Conservation (phyloP, 2,113 vertebrate species). For the Vanacampus margaritifer region DNA sequence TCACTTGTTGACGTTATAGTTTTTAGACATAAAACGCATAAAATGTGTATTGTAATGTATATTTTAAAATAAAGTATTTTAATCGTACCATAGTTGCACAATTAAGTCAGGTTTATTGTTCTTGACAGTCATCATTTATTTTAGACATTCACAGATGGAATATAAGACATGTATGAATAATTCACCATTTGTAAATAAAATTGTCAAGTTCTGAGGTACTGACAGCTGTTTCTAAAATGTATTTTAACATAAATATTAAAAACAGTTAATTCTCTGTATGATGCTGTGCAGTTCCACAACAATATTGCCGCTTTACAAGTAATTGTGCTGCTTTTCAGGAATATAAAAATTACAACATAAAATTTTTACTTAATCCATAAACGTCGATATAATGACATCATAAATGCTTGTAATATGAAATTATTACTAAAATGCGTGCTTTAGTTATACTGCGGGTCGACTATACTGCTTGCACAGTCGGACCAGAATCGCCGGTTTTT, state of each 20-base stretch:
- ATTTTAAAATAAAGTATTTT: background rate
- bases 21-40: no score
- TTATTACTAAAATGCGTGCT: background rate
- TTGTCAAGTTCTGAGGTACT: background rate
- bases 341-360: background rate
- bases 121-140: background rate
- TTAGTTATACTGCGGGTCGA: constrained; percentile 9
- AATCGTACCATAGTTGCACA: background rate
- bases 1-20: no score
- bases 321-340: background rate
- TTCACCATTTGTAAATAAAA: background rate
- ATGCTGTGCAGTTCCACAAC: background rate
- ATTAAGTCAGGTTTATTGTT: background rate
- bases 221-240: background rate
- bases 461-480: constrained; percentile 23
- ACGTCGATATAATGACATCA: background rate
- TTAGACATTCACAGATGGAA: background rate
- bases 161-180: background rate
- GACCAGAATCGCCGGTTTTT: constrained; percentile 20
- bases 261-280: background rate
- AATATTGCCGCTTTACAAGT: background rate
- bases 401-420: background rate
- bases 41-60: no score
- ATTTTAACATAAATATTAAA: background rate
- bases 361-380: background rate